Evolutionary conservation across 2,797 vertebrate genomes (phyloP).

Genomic region (Novumbra hubbsi): DNA sequence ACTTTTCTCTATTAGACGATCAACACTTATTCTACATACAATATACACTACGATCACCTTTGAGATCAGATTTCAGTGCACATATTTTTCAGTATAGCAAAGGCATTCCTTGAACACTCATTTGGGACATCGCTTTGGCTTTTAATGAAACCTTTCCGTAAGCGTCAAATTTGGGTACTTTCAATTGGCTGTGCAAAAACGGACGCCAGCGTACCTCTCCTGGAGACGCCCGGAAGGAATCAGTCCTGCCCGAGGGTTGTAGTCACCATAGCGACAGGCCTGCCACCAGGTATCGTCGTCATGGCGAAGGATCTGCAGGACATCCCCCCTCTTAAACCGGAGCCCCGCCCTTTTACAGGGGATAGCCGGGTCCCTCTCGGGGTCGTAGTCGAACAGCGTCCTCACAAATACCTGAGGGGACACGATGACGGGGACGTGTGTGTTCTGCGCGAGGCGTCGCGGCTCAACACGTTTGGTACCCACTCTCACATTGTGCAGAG

Average conservation of each 20-base stretch:
- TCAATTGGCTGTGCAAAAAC: neutral
- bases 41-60: no score
- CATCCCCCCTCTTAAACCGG: constrained; percentile 84
- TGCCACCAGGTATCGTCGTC: constrained; percentile 96
- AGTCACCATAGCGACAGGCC: constrained; percentile 78
- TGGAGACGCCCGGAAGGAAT: constrained; percentile 92
- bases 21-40: no score
- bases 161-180: neutral
- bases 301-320: constrained; percentile 89
- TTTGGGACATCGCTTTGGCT: neutral
- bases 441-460: no score
- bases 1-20: no score
- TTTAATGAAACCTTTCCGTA: neutral
- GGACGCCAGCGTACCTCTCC: constrained; percentile 80
- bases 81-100: neutral
- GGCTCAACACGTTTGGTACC: neutral
- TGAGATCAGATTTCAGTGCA: no score
- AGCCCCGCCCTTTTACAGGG: constrained; percentile 90
- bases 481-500: neutral
- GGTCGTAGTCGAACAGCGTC: constrained; percentile 89
- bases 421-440: neutral
- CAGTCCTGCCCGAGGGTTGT: constrained; percentile 80
- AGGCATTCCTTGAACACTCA: neutral
- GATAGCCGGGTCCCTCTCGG: constrained; percentile 83
- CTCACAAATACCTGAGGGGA: constrained; percentile 83